Conservation (phyloP, 2,888 invertebrate genomes). For the Thyatira batis region DNA sequence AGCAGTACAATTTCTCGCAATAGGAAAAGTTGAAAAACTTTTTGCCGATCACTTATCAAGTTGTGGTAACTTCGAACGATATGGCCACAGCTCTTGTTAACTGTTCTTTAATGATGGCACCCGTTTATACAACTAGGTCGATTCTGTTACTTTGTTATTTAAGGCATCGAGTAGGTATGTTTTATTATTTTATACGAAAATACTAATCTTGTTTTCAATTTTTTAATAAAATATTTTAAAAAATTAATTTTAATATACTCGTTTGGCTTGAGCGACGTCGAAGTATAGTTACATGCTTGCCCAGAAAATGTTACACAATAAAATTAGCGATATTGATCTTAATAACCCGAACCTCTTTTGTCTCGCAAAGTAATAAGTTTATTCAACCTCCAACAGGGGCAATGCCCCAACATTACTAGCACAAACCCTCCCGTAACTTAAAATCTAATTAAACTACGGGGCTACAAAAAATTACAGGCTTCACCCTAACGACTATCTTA, state of each 20-base stretch:
- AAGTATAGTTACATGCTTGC: no score
- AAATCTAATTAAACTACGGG: conserved; percentile 1
- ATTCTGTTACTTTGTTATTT: no score
- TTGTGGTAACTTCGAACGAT: not conserved
- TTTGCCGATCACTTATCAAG: conserved; percentile 2
- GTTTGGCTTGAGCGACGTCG: no score
- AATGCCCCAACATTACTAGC: not conserved
- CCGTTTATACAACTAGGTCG: no score
- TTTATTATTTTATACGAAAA: no score
- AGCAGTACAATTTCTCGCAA: conserved; percentile 14
- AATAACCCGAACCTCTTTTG: no score
- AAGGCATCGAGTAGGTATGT: no score
- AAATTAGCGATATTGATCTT: no score
- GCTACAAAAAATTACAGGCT: conserved; percentile 1
- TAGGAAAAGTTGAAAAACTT: not conserved
- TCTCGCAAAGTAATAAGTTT: not conserved
- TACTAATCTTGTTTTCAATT: no score
- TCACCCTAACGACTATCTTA: not conserved
- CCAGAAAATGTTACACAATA: no score
- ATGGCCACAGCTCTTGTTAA: not conserved
- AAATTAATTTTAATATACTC: no score
- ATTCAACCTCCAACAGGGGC: not conserved
- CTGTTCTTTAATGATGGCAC: not conserved
- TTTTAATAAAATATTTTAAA: no score
- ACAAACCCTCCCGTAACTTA: not conserved